Evolutionary conservation across 2,797 vertebrate genomes (phyloP).

Genomic region (Synaphobranchus kaupii): DNA sequence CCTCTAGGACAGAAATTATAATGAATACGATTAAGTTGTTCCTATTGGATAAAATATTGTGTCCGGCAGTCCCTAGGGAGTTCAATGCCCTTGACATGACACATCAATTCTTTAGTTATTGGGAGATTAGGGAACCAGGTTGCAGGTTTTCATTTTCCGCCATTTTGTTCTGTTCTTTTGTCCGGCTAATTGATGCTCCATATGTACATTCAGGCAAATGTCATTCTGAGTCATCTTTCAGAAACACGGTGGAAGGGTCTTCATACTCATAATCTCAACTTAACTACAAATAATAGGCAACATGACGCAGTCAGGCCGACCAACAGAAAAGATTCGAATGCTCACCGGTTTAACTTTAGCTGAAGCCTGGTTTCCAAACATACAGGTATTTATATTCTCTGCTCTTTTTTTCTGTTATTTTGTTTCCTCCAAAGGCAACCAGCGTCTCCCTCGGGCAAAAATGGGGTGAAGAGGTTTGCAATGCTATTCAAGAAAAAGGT

Average conservation of each 20-base stretch:
- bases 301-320: background rate
- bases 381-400: background rate
- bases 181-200: background rate
- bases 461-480: background rate
- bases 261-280: background rate
- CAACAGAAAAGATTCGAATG: background rate
- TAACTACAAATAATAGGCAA: background rate
- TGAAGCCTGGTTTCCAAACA: background rate
- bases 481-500: conserved; percentile 19
- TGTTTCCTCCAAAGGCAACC: background rate
- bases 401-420: background rate
- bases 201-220: background rate
- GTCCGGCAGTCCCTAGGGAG: background rate
- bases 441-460: background rate
- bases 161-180: background rate
- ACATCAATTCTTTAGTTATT: no score
- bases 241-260: background rate
- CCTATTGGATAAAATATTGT: background rate
- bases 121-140: background rate
- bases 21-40: background rate
- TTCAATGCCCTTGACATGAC: background rate
- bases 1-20: background rate
- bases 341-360: background rate
- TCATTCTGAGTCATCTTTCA: background rate
- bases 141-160: background rate